A percentile compares a stretch with the other conserved stretches of the same genome.
Evolutionary conservation across 1,140 invertebrate species (phyloP).

Genomic region (Dysdera silvatica): DNA sequence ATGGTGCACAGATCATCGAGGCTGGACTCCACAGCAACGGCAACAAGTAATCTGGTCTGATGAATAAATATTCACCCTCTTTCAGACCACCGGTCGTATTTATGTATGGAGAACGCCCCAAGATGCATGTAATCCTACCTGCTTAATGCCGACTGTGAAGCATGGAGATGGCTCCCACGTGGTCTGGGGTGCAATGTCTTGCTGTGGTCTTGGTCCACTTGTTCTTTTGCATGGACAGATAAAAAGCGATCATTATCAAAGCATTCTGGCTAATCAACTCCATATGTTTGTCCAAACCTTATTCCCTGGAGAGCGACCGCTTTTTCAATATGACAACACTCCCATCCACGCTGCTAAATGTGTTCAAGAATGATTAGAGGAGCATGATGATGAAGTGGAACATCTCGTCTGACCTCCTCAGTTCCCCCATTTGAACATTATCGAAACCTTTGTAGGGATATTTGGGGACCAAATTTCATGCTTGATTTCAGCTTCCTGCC

Average conservation of each 20-base stretch:
- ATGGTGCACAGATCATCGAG: conserved; percentile 3
- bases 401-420: conserved; percentile 9
- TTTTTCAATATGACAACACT: conserved; percentile 15
- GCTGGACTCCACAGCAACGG: not conserved
- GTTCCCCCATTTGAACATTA: conserved; percentile 9
- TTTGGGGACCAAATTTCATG: conserved; percentile 8
- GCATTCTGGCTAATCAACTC: conserved; percentile 10
- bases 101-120: conserved; percentile 6
- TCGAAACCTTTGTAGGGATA: not conserved
- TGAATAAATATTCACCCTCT: conserved; percentile 10
- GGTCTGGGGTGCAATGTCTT: conserved; percentile 15
- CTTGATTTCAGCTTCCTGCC: not conserved
- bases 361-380: conserved; percentile 6
- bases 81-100: conserved; percentile 5
- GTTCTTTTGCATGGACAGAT: conserved; percentile 10
- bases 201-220: conserved; percentile 8
- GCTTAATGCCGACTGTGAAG: conserved; percentile 13
- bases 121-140: conserved; percentile 6
- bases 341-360: conserved; percentile 11
- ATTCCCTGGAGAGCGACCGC: conserved; percentile 1
- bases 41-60: conserved; percentile 9
- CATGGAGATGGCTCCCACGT: not conserved
- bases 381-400: conserved; percentile 1
- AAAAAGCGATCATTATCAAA: conserved; percentile 1
- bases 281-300: conserved; percentile 1